Base-by-base conservation (phyloP, 2,888 invertebrate species). In the Caenorhabditis wallacei region DNA sequence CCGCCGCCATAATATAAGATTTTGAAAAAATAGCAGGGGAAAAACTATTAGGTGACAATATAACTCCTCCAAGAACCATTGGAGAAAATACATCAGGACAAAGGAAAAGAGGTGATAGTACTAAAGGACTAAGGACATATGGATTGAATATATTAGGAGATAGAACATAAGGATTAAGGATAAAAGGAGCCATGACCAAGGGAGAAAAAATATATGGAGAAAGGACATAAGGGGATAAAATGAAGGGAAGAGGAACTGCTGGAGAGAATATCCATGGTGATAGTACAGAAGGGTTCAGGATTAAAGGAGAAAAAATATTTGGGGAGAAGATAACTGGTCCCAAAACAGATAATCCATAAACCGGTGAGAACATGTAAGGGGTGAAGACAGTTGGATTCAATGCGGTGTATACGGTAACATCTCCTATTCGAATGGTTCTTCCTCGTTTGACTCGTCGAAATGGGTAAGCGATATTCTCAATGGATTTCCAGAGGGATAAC, bases 21-120 rank as follows among this genome's bases (percentile, higher is more conserved):
- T 89, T 88, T 1, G 90, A 89, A 13, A 90, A 79, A 24, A 90
- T 82, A 1, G 89, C 86, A 13, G 90, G 90, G 13, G 89, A 89
- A 22, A 85, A 85, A 18, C 89, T 88, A 37, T 75, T 76, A 0
- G 90, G 90, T 13, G 89, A 89, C 18, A 90, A 69, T 20, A 90
- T 88, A 0, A 85, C 84, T 1, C 90, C 90, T 0, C 88, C 87
- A n/a, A 88, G 71, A 1, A 85, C 80, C 81, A 83, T 85, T n/a
- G 86, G 86, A 8, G 74, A 79, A 8, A 86, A 35, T 13, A 84
- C 76, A 76, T 83, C 87, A 11, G 86, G 82, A 20, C 74, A 84
- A 0, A 87, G 63, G 10, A 80, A 74, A 1, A 83, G 20, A 0
- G 83, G 80, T 7, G 70, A 78, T 0, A 89, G 75, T 20, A 90